Conservation (phyloP, 2,113 vertebrate species). For the Echinops telfairi region DNA sequence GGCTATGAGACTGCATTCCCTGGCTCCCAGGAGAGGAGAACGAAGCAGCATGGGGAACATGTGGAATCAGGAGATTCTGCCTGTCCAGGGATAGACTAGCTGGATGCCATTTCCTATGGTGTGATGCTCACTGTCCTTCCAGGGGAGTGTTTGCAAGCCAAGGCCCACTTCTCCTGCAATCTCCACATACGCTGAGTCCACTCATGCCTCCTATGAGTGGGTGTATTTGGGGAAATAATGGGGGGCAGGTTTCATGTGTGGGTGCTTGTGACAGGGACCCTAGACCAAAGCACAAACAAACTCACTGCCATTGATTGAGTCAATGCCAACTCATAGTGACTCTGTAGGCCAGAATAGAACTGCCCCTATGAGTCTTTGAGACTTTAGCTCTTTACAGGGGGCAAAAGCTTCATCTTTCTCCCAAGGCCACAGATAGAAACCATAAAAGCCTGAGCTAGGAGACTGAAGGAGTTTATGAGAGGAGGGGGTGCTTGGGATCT, state of each 20-base stretch:
- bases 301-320: too few relatives aligned
- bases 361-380: too few relatives aligned
- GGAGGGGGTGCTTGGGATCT: neutral
- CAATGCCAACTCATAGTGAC: too few relatives aligned
- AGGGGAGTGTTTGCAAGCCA: neutral
- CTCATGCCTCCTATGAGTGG: neutral
- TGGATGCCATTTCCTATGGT: neutral
- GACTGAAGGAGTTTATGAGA: too few relatives aligned
- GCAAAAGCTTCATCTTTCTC: too few relatives aligned
- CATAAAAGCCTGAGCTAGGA: neutral
- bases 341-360: too few relatives aligned
- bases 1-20: neutral
- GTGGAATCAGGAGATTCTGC: neutral
- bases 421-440: neutral
- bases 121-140: neutral
- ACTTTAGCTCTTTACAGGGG: too few relatives aligned
- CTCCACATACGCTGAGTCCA: neutral
- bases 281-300: too few relatives aligned
- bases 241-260: neutral
- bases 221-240: rapidly evolving
- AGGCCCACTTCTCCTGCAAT: neutral
- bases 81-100: neutral
- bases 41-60: neutral
- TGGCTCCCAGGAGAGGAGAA: neutral
- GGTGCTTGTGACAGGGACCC: too few relatives aligned